Evolutionary conservation across 2,888 invertebrate species (phyloP).

Genomic region (Spisula solida): DNA sequence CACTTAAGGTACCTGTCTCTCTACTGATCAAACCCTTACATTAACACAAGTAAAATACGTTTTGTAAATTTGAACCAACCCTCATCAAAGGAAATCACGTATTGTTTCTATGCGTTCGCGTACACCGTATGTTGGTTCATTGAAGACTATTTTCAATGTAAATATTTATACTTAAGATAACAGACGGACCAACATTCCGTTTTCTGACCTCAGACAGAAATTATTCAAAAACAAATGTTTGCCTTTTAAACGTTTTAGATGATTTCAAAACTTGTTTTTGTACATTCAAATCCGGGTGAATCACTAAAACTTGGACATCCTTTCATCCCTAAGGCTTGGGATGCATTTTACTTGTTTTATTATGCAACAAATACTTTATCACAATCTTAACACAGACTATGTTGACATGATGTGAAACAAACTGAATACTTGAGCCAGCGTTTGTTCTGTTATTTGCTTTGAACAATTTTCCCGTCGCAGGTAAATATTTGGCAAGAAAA

Average conservation of each 20-base stretch:
- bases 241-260: constrained; percentile 9
- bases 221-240: constrained; percentile 20
- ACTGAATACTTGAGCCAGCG: not conserved
- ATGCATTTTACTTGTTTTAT: constrained; percentile 2
- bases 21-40: not conserved
- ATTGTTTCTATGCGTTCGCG: not conserved
- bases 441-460: not conserved
- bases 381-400: constrained; percentile 7
- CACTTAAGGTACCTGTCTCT: constrained; percentile 32
- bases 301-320: not conserved
- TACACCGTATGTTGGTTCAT: not conserved
- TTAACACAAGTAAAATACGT: constrained; percentile 26
- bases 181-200: not conserved
- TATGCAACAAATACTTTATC: constrained; percentile 20
- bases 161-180: constrained; percentile 8
- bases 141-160: not conserved
- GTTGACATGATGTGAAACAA: not conserved
- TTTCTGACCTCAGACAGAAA: constrained; percentile 1
- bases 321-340: constrained; percentile 14
- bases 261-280: not conserved
- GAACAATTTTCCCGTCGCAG: not conserved
- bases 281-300: not conserved
- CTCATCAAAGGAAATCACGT: constrained; percentile 37
- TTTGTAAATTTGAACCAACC: constrained; percentile 38
- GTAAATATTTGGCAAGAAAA: constrained; percentile 17